Evolutionary conservation across 2,113 vertebrate genomes (phyloP), one percentile per base, ranked within the genome.

Genomic region (Siniperca chuatsi): DNA sequence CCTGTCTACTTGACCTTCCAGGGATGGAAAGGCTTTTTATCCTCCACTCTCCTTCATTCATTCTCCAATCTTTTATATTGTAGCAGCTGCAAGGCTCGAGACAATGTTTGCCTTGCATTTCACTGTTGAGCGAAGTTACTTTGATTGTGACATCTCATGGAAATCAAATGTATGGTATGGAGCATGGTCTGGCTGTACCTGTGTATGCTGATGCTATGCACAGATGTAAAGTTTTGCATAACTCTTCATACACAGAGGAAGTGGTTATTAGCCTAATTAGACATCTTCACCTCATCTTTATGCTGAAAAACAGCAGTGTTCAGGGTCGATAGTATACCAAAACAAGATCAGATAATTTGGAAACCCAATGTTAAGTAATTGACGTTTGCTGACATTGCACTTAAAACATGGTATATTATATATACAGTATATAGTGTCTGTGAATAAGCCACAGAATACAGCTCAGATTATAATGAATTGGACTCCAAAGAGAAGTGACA

Each of bases 1-100:
- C 67, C 77, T 76, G 83, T 83, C 85, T 89, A 83, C 81, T 92
- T 91, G 92, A 92, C 93, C 92, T 93, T 94, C 84, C 71, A 48
- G 44, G 58, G 87, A 88, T 82, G 76, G 86, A 88, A 90, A 89
- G 57, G 85, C 87, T 91, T 91, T 91, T 89, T 65, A 90, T 92
- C 44, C 66, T 77, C 64, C 3, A 66, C 79, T 82, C 76, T 67
- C 79, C 83, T 85, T 79, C 55, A 86, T 82, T 91, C 77, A 74
- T 83, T 62, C 72, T 70, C 42, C 64, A 70, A 75, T 25, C 21
- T 79, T 70, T 88, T 81, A 68, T 67, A 79, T 33, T 87, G 76
- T 42, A 68, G 78, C 90, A 85, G 88, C 81, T 90, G 81, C 86
- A 77, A 87, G 90, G 91, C 86, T 83, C 75, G 21, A 72, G 69